These are phyloP conservation scores for Gnatocerus cornutus DNA, from an alignment of 2,888 invertebrate genomes.

Conservation along the genomic window DNA sequence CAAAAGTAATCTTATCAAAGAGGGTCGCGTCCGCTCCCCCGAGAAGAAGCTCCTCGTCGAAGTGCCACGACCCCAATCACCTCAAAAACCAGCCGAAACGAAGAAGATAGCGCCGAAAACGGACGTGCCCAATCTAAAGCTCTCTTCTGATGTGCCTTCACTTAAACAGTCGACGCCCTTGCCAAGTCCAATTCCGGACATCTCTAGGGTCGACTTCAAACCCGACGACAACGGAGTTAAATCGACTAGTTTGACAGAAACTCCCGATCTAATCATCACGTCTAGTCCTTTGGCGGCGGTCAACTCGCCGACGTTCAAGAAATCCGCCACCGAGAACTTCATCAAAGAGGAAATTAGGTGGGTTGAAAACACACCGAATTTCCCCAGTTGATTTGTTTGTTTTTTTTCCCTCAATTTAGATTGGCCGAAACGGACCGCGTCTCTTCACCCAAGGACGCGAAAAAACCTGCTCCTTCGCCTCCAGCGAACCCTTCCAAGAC, in stretches of 20 bases:
- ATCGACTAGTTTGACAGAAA: conserved; percentile 64
- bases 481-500: conserved; percentile 14
- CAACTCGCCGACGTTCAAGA: conserved; percentile 56
- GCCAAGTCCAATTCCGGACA: conserved; percentile 68
- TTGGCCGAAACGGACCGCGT: conserved; percentile 7
- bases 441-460: not conserved
- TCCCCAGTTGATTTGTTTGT: not conserved
- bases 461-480: not conserved
- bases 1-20: conserved; percentile 38
- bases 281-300: conserved; percentile 61
- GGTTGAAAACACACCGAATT: not conserved
- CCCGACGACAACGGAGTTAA: conserved; percentile 46
- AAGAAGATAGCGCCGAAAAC: conserved; percentile 43
- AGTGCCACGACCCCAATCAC: conserved; percentile 22
- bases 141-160: conserved; percentile 18
- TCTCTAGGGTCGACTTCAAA: conserved; percentile 61
- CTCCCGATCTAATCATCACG: conserved; percentile 72
- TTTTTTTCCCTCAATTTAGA: too few species aligned
- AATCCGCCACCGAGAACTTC: conserved; percentile 56
- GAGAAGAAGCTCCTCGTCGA: conserved; percentile 21
- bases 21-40: conserved; percentile 42
- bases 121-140: conserved; percentile 1
- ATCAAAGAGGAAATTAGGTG: conserved; percentile 55
- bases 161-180: conserved; percentile 47
- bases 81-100: not conserved